Evolutionary conservation across 2,797 vertebrate genomes (phyloP).

Genomic region (Rhabdomys pumilio): DNA sequence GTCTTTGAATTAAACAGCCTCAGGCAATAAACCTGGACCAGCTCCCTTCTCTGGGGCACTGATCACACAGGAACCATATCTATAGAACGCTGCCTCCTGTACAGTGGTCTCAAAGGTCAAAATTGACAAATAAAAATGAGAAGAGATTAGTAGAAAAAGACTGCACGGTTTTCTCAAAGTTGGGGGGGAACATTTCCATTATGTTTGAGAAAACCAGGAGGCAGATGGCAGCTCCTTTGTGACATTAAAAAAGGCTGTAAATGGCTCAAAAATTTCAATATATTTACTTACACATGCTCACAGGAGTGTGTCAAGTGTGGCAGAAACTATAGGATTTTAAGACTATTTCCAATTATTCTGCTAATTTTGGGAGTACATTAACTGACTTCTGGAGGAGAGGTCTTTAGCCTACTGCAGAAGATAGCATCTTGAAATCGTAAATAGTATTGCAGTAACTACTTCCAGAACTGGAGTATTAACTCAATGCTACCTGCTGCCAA

Average conservation of each 20-base stretch:
- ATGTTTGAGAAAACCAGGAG: background rate
- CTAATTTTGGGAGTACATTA: constrained; percentile 11
- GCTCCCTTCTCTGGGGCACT: background rate
- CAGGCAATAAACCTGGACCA: background rate
- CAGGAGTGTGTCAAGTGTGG: background rate
- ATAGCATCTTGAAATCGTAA: constrained; percentile 35
- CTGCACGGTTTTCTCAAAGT: background rate
- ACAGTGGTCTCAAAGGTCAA: background rate
- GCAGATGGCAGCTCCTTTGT: background rate
- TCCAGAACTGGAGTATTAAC: background rate
- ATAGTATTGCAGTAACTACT: background rate
- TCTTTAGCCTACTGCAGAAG: constrained; percentile 17
- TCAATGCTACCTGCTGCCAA: background rate
- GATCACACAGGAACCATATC: background rate
- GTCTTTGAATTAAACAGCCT: background rate
- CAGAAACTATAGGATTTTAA: background rate
- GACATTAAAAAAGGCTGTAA: background rate
- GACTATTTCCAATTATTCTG: constrained; percentile 40
- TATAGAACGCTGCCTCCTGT: background rate
- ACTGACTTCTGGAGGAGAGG: background rate
- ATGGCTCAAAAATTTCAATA: background rate
- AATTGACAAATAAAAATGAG: background rate
- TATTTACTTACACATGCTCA: background rate
- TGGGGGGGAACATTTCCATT: background rate
- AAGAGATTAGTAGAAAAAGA: background rate